Conservation (phyloP, 2,113 vertebrate genomes). For the Buteo buteo region DNA sequence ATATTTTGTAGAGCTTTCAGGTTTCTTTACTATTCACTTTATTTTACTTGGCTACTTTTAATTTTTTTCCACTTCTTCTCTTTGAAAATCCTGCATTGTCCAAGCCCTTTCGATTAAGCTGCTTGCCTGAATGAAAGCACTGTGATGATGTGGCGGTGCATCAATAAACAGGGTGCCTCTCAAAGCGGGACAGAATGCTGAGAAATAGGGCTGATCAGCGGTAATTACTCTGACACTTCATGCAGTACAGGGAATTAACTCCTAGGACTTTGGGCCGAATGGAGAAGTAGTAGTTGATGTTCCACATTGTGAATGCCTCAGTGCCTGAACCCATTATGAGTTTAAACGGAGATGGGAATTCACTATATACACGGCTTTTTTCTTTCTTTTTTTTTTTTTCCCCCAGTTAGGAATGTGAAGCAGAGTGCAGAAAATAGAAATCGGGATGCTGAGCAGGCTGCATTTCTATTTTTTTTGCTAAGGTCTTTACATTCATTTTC, state of each 20-base stretch:
- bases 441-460: not conserved
- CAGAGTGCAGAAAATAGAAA: slow-evolving; percentile 50
- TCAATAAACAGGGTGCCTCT: slow-evolving; percentile 63
- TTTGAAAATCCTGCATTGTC: slow-evolving; percentile 74
- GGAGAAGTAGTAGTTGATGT: slow-evolving; percentile 69
- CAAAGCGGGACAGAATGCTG: slow-evolving; percentile 42
- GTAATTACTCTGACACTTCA: slow-evolving; percentile 77
- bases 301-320: slow-evolving; percentile 70
- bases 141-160: slow-evolving; percentile 37
- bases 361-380: not conserved
- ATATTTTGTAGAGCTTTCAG: slow-evolving; percentile 66
- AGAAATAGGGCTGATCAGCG: slow-evolving; percentile 71
- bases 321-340: slow-evolving; percentile 71
- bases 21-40: slow-evolving; percentile 57
- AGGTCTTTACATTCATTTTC: not conserved
- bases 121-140: slow-evolving; percentile 59
- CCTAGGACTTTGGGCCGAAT: slow-evolving; percentile 71
- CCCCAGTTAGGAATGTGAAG: slow-evolving; percentile 22
- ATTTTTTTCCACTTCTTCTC: slow-evolving; percentile 50
- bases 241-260: slow-evolving; percentile 76
- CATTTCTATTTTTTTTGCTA: slow-evolving; percentile 10
- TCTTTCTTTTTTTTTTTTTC: not conserved
- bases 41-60: slow-evolving; percentile 72
- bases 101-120: slow-evolving; percentile 67
- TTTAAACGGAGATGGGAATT: slow-evolving; percentile 67